Percentiles rank a stretch among this genome's conserved stretches.
Evolutionary conservation across 2,797 vertebrate species (phyloP).

Genomic region (Falco naumanni): DNA sequence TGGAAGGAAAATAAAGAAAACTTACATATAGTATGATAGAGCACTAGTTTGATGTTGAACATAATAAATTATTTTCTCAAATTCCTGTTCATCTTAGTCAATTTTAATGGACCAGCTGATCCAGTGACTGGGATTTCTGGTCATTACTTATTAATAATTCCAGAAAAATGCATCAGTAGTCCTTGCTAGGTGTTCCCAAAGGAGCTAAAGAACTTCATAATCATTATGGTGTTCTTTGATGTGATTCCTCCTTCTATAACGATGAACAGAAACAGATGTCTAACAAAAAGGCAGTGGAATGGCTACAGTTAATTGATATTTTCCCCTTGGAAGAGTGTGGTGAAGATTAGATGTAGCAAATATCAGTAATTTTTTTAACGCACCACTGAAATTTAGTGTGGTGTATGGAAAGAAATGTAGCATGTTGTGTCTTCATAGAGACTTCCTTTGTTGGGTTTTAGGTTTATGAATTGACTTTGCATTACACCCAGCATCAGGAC

Average conservation of each 20-base stretch:
- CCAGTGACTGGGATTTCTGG: not conserved
- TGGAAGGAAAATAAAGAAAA: not conserved
- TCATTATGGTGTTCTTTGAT: not conserved
- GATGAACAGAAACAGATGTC: not conserved
- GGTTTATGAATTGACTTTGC: conserved; percentile 94
- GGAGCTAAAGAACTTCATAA: not conserved
- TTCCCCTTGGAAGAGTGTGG: not conserved
- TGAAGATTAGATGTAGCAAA: not conserved
- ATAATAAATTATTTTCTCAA: not conserved
- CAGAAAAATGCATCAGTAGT: not conserved
- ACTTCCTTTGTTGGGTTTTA: conserved; percentile 50
- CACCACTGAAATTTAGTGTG: not conserved
- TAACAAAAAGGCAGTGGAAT: not conserved
- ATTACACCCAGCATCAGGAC: conserved; percentile 94
- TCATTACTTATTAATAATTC: too few relatives aligned
- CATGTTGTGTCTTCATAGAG: not conserved
- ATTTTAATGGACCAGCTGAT: not conserved
- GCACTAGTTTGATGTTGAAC: not conserved
- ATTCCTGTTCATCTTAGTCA: not conserved
- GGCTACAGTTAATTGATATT: not conserved
- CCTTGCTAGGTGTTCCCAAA: not conserved
- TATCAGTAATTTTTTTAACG: not conserved
- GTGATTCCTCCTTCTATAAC: not conserved
- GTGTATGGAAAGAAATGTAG: not conserved
- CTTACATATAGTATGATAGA: not conserved